These are phyloP conservation scores for Chamaedrilus cognettii DNA, from an alignment of 2,888 invertebrate genomes.

Conservation along the genomic window DNA sequence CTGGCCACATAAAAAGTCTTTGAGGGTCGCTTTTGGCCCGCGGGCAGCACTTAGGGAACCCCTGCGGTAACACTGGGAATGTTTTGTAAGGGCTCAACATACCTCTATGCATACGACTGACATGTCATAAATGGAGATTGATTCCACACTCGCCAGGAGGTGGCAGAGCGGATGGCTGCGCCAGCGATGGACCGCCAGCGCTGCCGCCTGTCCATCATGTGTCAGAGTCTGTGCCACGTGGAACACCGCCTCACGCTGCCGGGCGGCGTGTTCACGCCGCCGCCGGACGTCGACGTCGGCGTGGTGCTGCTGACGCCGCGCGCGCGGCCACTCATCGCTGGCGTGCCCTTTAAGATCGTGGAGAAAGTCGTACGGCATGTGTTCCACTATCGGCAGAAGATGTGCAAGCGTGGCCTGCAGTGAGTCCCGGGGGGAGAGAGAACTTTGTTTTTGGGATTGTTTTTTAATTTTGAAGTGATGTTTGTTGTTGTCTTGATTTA, in stretches of 20 bases:
- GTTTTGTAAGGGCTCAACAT: background rate
- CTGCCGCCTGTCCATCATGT: slow-evolving; percentile 90
- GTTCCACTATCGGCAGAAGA: slow-evolving; percentile 88
- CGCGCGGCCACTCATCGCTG: slow-evolving; percentile 70
- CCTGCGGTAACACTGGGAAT: too few species aligned
- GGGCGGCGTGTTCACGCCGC: slow-evolving; percentile 87
- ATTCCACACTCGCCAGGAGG: slow-evolving; percentile 67
- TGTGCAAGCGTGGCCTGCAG: slow-evolving; percentile 59
- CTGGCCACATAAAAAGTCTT: too few species aligned
- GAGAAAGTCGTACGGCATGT: slow-evolving; percentile 87
- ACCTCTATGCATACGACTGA: background rate
- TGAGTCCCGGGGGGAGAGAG: slow-evolving; percentile 41
- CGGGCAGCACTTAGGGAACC: too few species aligned
- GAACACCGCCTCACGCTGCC: slow-evolving; percentile 81
- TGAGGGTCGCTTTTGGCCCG: too few species aligned
- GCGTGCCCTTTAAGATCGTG: slow-evolving; percentile 77
- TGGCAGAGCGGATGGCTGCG: slow-evolving; percentile 89
- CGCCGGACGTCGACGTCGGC: slow-evolving; percentile 95
- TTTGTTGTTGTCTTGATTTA: too few species aligned
- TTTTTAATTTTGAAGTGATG: too few species aligned
- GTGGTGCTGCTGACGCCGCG: slow-evolving; percentile 86
- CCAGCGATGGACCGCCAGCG: slow-evolving; percentile 70
- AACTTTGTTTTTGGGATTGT: too few species aligned
- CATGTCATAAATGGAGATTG: background rate
- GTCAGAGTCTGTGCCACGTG: slow-evolving; percentile 88